These are phyloP conservation scores for Odontocolon sp. DNA, from an alignment of 2,888 invertebrate species.

Conservation along the genomic window DNA sequence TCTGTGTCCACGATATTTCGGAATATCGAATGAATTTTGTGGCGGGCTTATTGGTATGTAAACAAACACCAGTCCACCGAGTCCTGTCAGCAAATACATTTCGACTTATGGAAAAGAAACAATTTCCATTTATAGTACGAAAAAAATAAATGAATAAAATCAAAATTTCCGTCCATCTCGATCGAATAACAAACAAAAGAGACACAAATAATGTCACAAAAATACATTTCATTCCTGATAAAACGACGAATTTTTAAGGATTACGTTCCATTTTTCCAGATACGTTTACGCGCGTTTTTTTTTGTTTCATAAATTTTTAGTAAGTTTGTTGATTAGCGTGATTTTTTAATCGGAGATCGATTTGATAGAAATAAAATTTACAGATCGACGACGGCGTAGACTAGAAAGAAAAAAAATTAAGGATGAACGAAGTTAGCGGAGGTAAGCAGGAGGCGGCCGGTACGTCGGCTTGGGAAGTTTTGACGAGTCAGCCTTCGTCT, in stretches of 20 bases:
- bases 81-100: slow-evolving; percentile 64
- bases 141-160: too few relatives aligned
- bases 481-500: slow-evolving; percentile 73
- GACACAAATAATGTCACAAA: too few relatives aligned
- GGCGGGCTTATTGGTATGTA: slow-evolving; percentile 73
- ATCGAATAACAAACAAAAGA: too few relatives aligned
- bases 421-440: slow-evolving; percentile 80
- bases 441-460: slow-evolving; percentile 80
- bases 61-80: slow-evolving; percentile 73
- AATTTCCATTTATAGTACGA: slow-evolving; percentile 14
- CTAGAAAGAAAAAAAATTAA: slow-evolving; percentile 1
- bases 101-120: slow-evolving; percentile 38
- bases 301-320: background rate
- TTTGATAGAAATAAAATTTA: background rate
- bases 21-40: slow-evolving; percentile 54
- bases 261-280: slow-evolving; percentile 26
- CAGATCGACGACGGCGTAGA: slow-evolving; percentile 31
- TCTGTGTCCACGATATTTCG: background rate
- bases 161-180: too few relatives aligned
- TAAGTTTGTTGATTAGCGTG: background rate
- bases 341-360: background rate
- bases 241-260: too few relatives aligned
- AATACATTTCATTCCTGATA: too few relatives aligned
- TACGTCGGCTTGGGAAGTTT: slow-evolving; percentile 80
- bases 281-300: slow-evolving; percentile 50